Percentiles rank a stretch among this genome's conserved stretches.
Evolutionary conservation across 1,140 invertebrate species (phyloP).

Genomic region (Lepidurus couesii): DNA sequence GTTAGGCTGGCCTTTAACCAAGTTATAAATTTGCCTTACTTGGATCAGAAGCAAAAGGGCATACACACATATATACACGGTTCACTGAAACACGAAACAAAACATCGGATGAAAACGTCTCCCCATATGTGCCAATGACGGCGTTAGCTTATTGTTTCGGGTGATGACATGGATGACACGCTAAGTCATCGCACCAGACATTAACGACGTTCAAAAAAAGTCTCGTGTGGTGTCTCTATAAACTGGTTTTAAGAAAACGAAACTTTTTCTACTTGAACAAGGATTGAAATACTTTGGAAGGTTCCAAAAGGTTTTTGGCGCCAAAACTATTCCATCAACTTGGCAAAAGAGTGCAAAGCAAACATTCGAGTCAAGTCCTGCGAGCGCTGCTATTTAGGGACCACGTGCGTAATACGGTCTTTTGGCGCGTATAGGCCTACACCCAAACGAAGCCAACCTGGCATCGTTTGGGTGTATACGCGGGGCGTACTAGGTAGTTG

Average conservation of each 20-base stretch:
- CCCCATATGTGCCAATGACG: background rate
- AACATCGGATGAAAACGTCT: constrained; percentile 8
- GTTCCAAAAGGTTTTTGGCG: too few species aligned
- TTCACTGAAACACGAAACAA: background rate
- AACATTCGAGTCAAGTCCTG: too few species aligned
- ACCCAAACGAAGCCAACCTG: too few species aligned
- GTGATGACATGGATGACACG: constrained; percentile 1
- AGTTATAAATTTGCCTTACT: background rate
- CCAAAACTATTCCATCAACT: too few species aligned
- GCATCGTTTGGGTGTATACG: too few species aligned
- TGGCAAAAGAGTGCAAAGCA: too few species aligned
- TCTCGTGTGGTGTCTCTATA: background rate
- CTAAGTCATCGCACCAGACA: constrained; percentile 8
- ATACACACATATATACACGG: background rate
- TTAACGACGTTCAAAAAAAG: background rate
- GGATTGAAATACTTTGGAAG: too few species aligned
- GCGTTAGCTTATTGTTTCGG: background rate
- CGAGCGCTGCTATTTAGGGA: too few species aligned
- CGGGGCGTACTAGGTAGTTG: too few species aligned
- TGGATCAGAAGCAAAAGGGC: background rate
- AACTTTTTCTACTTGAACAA: too few species aligned
- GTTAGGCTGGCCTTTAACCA: background rate
- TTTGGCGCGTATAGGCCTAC: too few species aligned
- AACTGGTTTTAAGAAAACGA: background rate
- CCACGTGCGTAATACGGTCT: too few species aligned